A percentile compares a stretch with the other conserved stretches of the same genome.
Evolutionary conservation across 2,797 vertebrate species (phyloP).

Genomic region (Sebastes flavidus): DNA sequence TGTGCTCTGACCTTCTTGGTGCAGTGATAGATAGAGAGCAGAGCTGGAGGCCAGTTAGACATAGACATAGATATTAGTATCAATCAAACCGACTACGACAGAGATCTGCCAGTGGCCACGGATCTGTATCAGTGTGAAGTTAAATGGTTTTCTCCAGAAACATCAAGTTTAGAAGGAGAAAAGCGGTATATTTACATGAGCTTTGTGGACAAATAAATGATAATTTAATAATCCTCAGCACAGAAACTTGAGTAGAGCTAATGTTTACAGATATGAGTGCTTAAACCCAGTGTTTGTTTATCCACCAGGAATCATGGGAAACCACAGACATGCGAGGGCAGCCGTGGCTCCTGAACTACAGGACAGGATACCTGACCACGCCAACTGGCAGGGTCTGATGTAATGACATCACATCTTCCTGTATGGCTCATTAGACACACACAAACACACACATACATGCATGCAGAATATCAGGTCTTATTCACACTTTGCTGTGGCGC

Average conservation of each 20-base stretch:
- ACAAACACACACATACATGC: neutral
- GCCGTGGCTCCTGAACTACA: conserved; percentile 16
- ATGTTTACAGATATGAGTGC: neutral
- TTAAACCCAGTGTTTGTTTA: conserved; percentile 25
- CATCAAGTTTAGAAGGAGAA: neutral
- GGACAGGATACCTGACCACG: conserved; percentile 51
- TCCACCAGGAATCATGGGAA: conserved; percentile 40
- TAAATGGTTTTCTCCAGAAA: neutral
- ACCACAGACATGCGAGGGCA: neutral
- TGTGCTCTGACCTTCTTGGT: conserved; percentile 60
- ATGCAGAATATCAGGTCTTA: neutral
- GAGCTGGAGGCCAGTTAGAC: conserved; percentile 7
- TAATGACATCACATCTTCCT: conserved; percentile 48
- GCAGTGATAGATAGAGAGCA: conserved; percentile 29
- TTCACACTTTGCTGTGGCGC: conserved; percentile 2
- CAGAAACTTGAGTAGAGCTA: neutral
- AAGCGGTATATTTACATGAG: neutral
- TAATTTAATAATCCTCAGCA: neutral
- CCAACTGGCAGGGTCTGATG: conserved; percentile 50
- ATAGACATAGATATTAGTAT: conserved; percentile 36
- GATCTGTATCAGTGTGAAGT: conserved; percentile 8
- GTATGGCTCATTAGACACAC: conserved; percentile 5
- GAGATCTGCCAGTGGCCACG: neutral
- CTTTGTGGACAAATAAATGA: neutral
- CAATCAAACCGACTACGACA: conserved; percentile 25